Evolutionary conservation across 2,888 invertebrate genomes (phyloP).

Genomic region (Dicyrtoma fusca): DNA sequence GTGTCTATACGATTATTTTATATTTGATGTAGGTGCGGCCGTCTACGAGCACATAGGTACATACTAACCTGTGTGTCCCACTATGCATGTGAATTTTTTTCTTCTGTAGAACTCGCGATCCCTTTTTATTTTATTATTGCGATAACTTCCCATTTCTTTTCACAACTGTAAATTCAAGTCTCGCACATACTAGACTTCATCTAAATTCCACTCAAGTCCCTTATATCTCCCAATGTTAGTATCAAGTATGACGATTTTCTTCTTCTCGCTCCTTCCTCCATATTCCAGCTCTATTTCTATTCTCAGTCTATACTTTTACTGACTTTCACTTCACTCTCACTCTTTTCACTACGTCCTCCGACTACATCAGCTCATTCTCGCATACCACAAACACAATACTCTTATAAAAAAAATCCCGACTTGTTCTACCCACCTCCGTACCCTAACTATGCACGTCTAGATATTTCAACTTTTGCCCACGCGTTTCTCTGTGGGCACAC

Average conservation of each 20-base stretch:
- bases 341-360: slow-evolving; percentile 2
- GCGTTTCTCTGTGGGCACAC: too few relatives aligned
- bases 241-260: slow-evolving; percentile 22
- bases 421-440: too few relatives aligned
- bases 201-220: slow-evolving; percentile 38
- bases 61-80: too few relatives aligned
- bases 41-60: too few relatives aligned
- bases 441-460: too few relatives aligned
- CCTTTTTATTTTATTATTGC: slow-evolving; percentile 40
- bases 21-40: too few relatives aligned
- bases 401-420: too few relatives aligned
- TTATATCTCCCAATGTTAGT: slow-evolving; percentile 12
- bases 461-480: too few relatives aligned
- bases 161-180: slow-evolving; percentile 37
- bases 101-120: neutral
- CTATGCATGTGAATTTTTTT: too few relatives aligned
- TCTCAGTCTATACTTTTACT: neutral
- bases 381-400: neutral
- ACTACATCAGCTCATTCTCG: too few relatives aligned
- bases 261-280: neutral
- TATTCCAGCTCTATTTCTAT: too few relatives aligned
- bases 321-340: neutral
- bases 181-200: slow-evolving; percentile 22
- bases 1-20: too few relatives aligned
- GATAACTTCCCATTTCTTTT: slow-evolving; percentile 40